Evolutionary conservation across 1,140 invertebrate genomes (phyloP), one percentile per base, ranked within the genome.

Genomic region (Mercenaria mercenaria): DNA sequence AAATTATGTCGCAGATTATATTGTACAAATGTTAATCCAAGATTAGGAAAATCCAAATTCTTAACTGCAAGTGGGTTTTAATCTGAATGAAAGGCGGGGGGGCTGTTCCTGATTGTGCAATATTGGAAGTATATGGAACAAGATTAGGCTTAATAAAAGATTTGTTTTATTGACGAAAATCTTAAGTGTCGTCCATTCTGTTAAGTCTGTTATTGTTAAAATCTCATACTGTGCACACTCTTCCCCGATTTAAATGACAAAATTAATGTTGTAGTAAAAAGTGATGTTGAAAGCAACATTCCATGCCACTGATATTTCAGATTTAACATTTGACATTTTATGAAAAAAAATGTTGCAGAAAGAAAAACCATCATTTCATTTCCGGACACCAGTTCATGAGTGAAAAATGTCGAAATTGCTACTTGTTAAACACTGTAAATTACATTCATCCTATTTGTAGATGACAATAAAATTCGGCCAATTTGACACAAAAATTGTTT

Each of bases 381-480:
- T 72, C 67, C 67, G 67, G 67, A 39, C 2, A 39, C 18, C 67
- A 72, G 20, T 32, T 72, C 37, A 72, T 72, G 67, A 72, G 39
- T 72, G 67, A 72, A 72, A 72, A 39, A 72, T 72, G 67, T 72
- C 67, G 39, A 47, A 39, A 72, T 72, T 37, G 32, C 67, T 72
- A 20, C 67, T 39, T 72, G 11, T 23, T 39, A 20, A 32, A 72
- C 11, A 29, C 3, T 15, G 34, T 72, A 72, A 67, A 72, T 72
- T 39, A 72, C 15, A n/a, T 20, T 72, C 18, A 72, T 72, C 10
- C 23, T 20, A 37, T 20, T 39, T 18, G 67, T 41, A 72, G 67
- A 39, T 72, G 67, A 72, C 67, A 72, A 29, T 72, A 72, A 72
- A 72, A 72, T 39, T 39, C 6, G 34, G 3, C 67, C 18, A 72